Conservation (phyloP, 1,140 invertebrate species). For the Sinonovacula constricta region DNA sequence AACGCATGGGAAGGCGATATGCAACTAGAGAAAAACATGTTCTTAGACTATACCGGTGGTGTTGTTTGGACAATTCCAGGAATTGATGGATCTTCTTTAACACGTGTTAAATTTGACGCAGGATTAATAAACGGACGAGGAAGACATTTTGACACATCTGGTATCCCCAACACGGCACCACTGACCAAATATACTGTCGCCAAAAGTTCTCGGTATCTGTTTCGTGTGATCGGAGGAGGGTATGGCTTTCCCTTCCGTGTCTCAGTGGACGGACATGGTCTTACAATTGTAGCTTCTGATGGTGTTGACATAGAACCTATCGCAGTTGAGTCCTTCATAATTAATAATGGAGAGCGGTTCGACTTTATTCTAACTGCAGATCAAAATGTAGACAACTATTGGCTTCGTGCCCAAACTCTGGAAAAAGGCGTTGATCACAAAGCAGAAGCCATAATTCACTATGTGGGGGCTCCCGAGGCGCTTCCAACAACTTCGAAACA, state of each 20-base stretch:
- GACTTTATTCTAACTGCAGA: slow-evolving; percentile 89
- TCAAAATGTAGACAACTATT: slow-evolving; percentile 86
- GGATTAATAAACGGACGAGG: slow-evolving; percentile 65
- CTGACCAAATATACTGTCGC: slow-evolving; percentile 55
- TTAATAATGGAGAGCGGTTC: slow-evolving; percentile 86
- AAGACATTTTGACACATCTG: slow-evolving; percentile 34
- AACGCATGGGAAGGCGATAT: slow-evolving; percentile 55
- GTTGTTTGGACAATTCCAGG: background rate
- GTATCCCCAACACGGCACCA: slow-evolving; percentile 54
- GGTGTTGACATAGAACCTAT: slow-evolving; percentile 87
- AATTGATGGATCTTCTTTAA: slow-evolving; percentile 20
- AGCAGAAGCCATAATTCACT: slow-evolving; percentile 87
- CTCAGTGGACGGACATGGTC: slow-evolving; percentile 89
- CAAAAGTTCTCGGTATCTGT: slow-evolving; percentile 48
- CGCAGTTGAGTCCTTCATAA: slow-evolving; percentile 73
- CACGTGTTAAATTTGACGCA: background rate
- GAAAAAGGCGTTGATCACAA: slow-evolving; percentile 86
- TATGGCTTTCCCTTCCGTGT: slow-evolving; percentile 73
- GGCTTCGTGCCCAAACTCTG: slow-evolving; percentile 84
- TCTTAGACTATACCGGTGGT: background rate
- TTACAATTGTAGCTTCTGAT: slow-evolving; percentile 88
- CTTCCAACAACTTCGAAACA: slow-evolving; percentile 69
- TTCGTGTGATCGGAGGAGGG: slow-evolving; percentile 57
- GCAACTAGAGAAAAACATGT: background rate
- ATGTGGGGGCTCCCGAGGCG: slow-evolving; percentile 80